Evolutionary conservation across 2,888 invertebrate genomes (phyloP), one percentile per base, ranked within the genome.

Genomic region (Polymixis flavicincta): DNA sequence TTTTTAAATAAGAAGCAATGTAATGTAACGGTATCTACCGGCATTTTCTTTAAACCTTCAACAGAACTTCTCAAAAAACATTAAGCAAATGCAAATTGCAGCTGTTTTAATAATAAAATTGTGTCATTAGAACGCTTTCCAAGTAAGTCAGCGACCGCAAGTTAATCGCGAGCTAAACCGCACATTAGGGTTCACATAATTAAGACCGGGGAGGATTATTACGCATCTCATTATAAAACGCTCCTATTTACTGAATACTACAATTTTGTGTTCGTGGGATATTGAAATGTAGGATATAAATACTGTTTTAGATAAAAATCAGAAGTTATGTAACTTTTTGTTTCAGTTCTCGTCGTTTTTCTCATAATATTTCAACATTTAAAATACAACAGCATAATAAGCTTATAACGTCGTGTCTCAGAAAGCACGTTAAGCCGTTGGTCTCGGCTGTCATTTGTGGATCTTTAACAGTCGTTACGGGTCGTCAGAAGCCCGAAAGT

Each of bases 181-280:
- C 93, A 91, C 85, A 89, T 91, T 91, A 90, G 88, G 85, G 76
- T 85, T 71, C 82, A 82, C 84, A 88, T 89, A 90, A 92, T 92
- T 89, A 91, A 88, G 82, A 82, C 75, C 2, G 17, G 28, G 28
- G 79, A 74, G 74, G 71, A 70, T 75, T 70, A 68, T 57, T 50
- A 59, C 32, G 67, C 64, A 74, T 71, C 42, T 67, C 48, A 81
- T 68, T 69, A 60, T 28, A 63, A 50, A 57, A 17, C 25, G 45
- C 52, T 60, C 48, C 32, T 52, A 57, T 80, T 76, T 25, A 6
- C 32, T 78, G n/a, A 54, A 42, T 19, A 14, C n/a, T 48, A 28
- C 42, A 48, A 17, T 32, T 22, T 63, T 28, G 19, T 45, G 8
- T 50, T 68, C 11, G 61, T 78, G 55, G 25, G 28, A 52, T 67